These are phyloP conservation scores for Ligdia adustata DNA, from an alignment of 2,888 invertebrate species.

Conservation along the genomic window DNA sequence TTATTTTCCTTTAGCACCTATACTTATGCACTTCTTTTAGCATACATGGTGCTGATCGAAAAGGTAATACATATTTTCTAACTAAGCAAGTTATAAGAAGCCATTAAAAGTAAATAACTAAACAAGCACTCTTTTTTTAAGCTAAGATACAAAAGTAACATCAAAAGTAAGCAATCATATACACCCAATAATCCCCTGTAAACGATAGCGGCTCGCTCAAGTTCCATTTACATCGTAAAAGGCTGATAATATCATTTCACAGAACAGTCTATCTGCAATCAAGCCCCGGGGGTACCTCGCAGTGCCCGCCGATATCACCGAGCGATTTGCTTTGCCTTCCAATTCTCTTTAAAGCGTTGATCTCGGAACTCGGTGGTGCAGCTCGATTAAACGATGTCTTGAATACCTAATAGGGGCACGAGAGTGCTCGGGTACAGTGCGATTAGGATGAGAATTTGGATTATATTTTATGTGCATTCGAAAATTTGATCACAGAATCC, in stretches of 20 bases:
- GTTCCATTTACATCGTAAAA: slow-evolving; percentile 47
- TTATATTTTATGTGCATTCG: no score
- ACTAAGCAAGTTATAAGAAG: no score
- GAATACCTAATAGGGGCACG: slow-evolving; percentile 73
- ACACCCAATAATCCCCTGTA: no score
- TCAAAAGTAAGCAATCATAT: no score
- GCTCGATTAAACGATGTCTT: slow-evolving; percentile 77
- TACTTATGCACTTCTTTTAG: no score
- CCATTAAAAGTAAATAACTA: no score
- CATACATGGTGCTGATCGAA: slow-evolving; percentile 11
- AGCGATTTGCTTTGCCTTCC: slow-evolving; percentile 57
- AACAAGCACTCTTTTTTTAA: no score
- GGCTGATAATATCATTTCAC: slow-evolving; percentile 44
- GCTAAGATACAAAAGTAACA: no score
- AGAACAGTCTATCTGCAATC: slow-evolving; percentile 50
- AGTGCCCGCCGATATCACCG: slow-evolving; percentile 53
- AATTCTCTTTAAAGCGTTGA: slow-evolving; percentile 65
- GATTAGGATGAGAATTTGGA: neutral
- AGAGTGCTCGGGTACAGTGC: slow-evolving; percentile 36
- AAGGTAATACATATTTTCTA: neutral
- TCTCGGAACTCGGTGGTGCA: slow-evolving; percentile 55
- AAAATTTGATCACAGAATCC: no score
- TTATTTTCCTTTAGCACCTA: no score
- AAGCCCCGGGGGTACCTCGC: slow-evolving; percentile 44
- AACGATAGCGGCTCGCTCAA: slow-evolving; percentile 8